Conservation (phyloP, 2,888 invertebrate genomes). For the Emesis furor region DNA sequence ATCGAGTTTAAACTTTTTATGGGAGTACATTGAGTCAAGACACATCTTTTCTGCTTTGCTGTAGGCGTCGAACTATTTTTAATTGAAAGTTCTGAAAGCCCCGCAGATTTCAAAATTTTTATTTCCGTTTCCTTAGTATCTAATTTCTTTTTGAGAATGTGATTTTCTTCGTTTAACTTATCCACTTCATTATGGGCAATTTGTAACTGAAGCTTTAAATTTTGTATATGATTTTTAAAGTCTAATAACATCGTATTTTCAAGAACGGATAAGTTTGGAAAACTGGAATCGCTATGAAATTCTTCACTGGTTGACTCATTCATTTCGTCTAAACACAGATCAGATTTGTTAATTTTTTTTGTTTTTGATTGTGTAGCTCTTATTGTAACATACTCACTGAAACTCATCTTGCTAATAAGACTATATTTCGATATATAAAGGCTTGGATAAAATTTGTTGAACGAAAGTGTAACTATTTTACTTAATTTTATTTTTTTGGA, state of each 20-base stretch:
- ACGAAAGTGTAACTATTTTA: too few species aligned
- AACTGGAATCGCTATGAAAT: background rate
- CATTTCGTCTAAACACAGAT: background rate
- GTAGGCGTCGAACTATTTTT: background rate
- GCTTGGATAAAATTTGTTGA: too few species aligned
- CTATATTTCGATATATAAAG: too few species aligned
- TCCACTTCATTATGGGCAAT: conserved; percentile 3
- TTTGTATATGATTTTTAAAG: background rate
- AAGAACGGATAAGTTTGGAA: background rate
- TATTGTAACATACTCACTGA: background rate
- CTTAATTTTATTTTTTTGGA: too few species aligned
- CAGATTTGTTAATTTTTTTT: background rate
- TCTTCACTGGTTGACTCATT: background rate
- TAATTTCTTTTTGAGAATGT: background rate
- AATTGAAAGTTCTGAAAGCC: background rate
- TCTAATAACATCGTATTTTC: background rate
- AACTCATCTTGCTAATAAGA: background rate
- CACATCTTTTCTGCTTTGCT: background rate
- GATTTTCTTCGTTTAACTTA: background rate
- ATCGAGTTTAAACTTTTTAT: background rate
- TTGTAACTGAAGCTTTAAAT: background rate
- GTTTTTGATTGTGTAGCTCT: background rate
- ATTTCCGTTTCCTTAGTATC: background rate
- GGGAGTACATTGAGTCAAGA: background rate
- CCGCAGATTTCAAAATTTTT: background rate